Conservation (phyloP, 2,797 vertebrate genomes). For the Ctenopoma multispine region DNA sequence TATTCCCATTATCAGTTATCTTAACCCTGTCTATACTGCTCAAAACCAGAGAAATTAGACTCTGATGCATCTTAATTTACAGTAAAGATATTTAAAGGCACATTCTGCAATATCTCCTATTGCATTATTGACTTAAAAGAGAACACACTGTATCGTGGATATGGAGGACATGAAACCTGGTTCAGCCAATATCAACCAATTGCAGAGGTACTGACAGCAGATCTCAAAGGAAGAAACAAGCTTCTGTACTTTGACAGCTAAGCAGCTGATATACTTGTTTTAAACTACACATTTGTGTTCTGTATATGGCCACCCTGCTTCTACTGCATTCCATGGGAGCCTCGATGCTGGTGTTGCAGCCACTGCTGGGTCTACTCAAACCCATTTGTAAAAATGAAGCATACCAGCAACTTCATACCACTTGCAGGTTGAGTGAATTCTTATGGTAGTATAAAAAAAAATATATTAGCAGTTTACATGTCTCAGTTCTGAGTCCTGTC, state of each 20-base stretch:
- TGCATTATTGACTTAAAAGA: constrained; percentile 40
- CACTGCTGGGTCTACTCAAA: no score
- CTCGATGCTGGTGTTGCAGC: no score
- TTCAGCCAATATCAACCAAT: neutral
- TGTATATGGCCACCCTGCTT: no score
- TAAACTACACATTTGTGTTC: no score
- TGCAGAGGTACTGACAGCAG: neutral
- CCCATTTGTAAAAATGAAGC: no score
- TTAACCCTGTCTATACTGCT: constrained; percentile 1
- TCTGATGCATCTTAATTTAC: constrained; percentile 36
- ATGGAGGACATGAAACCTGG: constrained; percentile 39
- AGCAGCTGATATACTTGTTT: no score
- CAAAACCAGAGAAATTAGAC: constrained; percentile 43
- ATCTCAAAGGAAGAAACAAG: constrained; percentile 1
- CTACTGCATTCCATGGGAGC: no score
- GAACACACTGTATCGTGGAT: constrained; percentile 35
- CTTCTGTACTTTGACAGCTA: neutral
- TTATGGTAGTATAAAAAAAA: neutral
- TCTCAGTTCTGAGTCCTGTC: neutral
- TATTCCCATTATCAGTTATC: neutral
- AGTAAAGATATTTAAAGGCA: constrained; percentile 77
- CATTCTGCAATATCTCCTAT: constrained; percentile 74
- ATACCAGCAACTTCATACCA: neutral
- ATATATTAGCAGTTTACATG: neutral
- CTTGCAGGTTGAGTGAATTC: neutral